Conservation (phyloP, 2,113 vertebrate species). For the Zapus hudsonius region DNA sequence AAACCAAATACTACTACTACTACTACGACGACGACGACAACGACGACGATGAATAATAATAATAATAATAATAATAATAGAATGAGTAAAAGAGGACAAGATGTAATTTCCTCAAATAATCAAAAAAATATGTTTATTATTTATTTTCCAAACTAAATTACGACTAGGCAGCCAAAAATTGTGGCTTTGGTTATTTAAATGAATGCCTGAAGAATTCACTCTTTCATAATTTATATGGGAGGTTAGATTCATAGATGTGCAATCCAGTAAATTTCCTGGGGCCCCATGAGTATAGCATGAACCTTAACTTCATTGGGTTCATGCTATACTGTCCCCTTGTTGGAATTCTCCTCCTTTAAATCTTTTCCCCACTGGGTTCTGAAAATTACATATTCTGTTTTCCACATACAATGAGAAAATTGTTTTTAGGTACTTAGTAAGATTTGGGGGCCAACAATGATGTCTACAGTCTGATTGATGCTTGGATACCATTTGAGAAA, state of each 20-base stretch:
- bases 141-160: background rate
- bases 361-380: background rate
- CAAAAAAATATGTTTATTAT: background rate
- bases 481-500: background rate
- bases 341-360: background rate
- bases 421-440: background rate
- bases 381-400: background rate
- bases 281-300: background rate
- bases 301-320: background rate
- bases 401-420: background rate
- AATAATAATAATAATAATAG: slow-evolving; percentile 6
- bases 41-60: no score
- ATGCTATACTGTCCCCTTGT: background rate
- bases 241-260: background rate
- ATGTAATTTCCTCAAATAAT: background rate
- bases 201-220: background rate
- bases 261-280: no score
- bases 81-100: background rate
- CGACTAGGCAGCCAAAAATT: background rate
- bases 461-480: background rate
- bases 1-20: no score
- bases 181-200: background rate
- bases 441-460: background rate
- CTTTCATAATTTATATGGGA: background rate
- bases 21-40: no score